phyloP scores from a whole-genome alignment of 2,113 vertebrate species.

The Brachypodius melanocephalos region DNA sequence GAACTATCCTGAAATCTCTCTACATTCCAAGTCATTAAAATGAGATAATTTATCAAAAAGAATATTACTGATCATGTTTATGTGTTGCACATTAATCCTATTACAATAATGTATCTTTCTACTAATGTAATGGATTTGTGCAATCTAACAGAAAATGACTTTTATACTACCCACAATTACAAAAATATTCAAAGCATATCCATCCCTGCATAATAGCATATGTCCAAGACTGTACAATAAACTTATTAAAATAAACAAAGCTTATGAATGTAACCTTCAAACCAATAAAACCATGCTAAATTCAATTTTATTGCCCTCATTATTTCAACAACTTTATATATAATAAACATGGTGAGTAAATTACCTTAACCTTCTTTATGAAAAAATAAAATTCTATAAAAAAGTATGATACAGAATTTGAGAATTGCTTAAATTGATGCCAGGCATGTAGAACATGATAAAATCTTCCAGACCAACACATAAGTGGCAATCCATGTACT shows the following conservation, averaged over 20 bases:
- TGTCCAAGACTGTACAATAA: slow-evolving; percentile 82
- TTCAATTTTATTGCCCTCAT: slow-evolving; percentile 74
- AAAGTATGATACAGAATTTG: background rate
- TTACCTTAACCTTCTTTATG: slow-evolving; percentile 51
- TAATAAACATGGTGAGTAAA: slow-evolving; percentile 59
- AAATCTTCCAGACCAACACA: background rate
- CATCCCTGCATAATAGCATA: slow-evolving; percentile 82
- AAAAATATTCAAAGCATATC: slow-evolving; percentile 84
- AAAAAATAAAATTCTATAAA: background rate
- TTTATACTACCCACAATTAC: slow-evolving; percentile 95
- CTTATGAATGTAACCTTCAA: slow-evolving; percentile 76
- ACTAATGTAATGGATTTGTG: slow-evolving; percentile 98
- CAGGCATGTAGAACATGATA: background rate
- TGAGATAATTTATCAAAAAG: slow-evolving; percentile 95
- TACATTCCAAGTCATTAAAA: slow-evolving; percentile 82
- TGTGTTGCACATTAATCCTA: slow-evolving; percentile 91
- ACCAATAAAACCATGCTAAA: slow-evolving; percentile 73
- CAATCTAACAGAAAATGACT: slow-evolving; percentile 99
- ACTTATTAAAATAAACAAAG: slow-evolving; percentile 81
- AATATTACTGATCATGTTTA: slow-evolving; percentile 84
- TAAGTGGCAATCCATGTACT: background rate
- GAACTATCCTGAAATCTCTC: slow-evolving; percentile 78
- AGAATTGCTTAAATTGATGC: background rate
- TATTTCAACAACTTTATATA: slow-evolving; percentile 70
- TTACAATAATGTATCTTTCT: slow-evolving; percentile 89